Evolutionary conservation across 2,113 vertebrate species (phyloP).

Genomic region (Callipepla squamata): DNA sequence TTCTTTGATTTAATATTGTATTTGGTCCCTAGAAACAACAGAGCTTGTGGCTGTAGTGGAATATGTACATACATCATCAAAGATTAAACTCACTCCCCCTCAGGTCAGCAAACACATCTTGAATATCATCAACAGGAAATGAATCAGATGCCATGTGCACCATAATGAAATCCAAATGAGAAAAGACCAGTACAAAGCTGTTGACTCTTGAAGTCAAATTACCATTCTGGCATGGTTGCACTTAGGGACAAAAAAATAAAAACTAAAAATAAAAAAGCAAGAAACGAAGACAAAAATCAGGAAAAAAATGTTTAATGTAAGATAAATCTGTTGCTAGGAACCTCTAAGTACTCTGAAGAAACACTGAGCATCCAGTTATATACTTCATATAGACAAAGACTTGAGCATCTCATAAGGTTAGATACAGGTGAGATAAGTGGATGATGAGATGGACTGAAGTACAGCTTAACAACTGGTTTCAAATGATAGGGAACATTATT

Average conservation of each 20-base stretch:
- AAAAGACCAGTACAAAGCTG: neutral
- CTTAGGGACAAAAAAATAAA: too few species aligned
- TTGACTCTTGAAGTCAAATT: neutral
- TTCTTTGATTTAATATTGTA: neutral
- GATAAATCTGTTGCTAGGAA: neutral
- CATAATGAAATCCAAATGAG: neutral
- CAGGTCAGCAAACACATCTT: neutral
- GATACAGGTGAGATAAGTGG: neutral
- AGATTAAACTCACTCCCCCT: neutral
- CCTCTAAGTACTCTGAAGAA: neutral
- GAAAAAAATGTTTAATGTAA: neutral
- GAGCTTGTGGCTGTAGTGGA: accelerated
- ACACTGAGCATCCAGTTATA: neutral
- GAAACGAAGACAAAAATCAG: neutral
- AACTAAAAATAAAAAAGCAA: neutral
- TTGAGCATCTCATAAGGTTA: neutral
- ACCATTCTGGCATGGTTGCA: neutral
- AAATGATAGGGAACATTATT: neutral
- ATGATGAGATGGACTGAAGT: neutral
- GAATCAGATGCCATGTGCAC: neutral
- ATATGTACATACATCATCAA: neutral
- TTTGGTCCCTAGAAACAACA: accelerated
- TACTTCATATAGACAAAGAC: neutral
- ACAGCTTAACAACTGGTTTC: accelerated
- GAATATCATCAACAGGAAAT: neutral